These are phyloP conservation scores for Dryobates pubescens DNA, from an alignment of 2,797 vertebrate species.

Conservation along the genomic window DNA sequence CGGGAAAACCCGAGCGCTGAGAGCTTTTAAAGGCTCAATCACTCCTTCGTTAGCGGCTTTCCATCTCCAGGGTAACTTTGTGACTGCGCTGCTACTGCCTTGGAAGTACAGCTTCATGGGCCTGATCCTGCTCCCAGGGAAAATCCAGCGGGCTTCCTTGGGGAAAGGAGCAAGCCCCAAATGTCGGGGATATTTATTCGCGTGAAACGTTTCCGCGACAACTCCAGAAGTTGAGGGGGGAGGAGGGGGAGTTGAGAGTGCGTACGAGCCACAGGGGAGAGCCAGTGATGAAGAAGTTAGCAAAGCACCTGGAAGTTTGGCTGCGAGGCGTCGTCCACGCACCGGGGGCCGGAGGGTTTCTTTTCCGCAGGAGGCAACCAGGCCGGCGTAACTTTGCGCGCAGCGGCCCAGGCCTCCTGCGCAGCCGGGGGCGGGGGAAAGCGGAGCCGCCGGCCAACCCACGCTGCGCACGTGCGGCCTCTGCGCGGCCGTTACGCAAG, in stretches of 20 bases:
- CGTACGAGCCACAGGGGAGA: not conserved
- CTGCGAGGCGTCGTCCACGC: not conserved
- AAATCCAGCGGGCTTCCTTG: not conserved
- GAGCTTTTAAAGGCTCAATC: not conserved
- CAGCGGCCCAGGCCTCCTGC: not conserved
- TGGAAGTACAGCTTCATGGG: not conserved
- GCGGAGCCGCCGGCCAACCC: not conserved
- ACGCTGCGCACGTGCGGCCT: not conserved
- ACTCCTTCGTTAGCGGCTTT: conserved; percentile 1
- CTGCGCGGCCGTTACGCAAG: not conserved
- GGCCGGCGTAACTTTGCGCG: not conserved
- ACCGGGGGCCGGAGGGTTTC: not conserved
- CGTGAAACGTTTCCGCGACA: not conserved
- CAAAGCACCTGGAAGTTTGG: conserved; percentile 36
- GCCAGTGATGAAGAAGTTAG: not conserved
- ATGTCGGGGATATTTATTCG: not conserved
- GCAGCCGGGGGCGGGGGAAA: not conserved
- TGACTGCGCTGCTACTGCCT: conserved; percentile 1
- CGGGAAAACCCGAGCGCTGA: not conserved
- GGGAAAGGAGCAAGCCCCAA: not conserved
- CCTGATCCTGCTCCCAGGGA: not conserved
- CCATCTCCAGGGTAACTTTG: conserved; percentile 23
- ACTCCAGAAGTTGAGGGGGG: not conserved
- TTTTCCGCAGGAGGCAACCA: not conserved
- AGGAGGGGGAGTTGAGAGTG: no score